A percentile compares a stretch with the other conserved stretches of the same genome.
phyloP scores from a whole-genome alignment of 1,140 invertebrate species.

The Sesamia nonagrioides region DNA sequence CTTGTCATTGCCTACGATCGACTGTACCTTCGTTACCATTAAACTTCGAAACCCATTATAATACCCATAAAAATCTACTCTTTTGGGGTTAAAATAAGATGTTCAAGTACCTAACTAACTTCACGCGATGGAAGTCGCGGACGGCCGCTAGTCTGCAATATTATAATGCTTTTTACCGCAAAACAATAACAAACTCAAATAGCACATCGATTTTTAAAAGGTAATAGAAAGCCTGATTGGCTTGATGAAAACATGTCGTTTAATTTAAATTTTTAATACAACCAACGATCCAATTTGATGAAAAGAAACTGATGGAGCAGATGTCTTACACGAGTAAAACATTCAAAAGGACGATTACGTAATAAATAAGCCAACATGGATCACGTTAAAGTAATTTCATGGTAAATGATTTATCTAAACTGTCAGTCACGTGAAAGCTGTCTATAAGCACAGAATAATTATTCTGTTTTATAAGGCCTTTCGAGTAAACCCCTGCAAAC shows the following conservation, averaged over 20 bases:
- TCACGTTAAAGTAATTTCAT: background rate
- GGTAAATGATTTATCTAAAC: background rate
- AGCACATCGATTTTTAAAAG: background rate
- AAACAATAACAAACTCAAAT: background rate
- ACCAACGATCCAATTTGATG: background rate
- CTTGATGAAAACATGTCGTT: background rate
- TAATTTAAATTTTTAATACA: no score
- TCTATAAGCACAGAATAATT: no score
- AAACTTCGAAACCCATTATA: no score
- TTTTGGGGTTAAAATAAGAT: no score
- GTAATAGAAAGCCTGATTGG: background rate
- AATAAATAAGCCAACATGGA: background rate
- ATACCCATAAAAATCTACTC: no score
- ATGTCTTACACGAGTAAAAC: background rate
- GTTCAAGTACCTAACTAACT: no score
- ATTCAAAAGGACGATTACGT: background rate
- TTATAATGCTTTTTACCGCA: background rate
- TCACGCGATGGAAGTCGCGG: no score
- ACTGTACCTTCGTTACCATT: no score
- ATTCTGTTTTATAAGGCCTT: no score
- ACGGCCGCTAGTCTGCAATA: no score
- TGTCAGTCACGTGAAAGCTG: conserved; percentile 7
- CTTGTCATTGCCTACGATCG: no score
- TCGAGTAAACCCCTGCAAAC: background rate
- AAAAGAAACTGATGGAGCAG: background rate